A percentile compares a stretch with the other conserved stretches of the same genome.
These are phyloP conservation scores for Hypercompe scribonia DNA, from an alignment of 2,888 invertebrate genomes.

Conservation along the genomic window DNA sequence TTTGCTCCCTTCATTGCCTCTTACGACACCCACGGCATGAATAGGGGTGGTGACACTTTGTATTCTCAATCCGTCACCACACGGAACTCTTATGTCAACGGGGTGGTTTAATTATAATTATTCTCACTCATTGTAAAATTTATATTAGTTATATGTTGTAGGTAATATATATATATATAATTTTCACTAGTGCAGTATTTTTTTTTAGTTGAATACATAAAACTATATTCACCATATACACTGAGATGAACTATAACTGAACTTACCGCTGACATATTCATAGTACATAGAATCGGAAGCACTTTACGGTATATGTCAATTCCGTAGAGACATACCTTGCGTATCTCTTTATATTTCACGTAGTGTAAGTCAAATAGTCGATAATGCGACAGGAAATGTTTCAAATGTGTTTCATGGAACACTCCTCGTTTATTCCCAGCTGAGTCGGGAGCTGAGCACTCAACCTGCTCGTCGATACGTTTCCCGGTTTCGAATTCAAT, in stretches of 20 bases:
- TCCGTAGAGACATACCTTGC: conserved; percentile 37
- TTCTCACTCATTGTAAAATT: too few relatives aligned
- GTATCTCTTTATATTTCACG: conserved; percentile 26
- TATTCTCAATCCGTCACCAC: too few relatives aligned
- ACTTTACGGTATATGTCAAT: conserved; percentile 23
- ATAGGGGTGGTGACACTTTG: too few relatives aligned
- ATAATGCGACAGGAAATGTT: conserved; percentile 68
- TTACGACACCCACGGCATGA: too few relatives aligned
- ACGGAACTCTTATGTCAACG: too few relatives aligned
- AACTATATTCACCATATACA: too few relatives aligned
- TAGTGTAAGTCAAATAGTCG: conserved; percentile 57
- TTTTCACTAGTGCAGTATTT: too few relatives aligned
- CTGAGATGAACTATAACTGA: conserved; percentile 9
- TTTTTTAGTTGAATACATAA: too few relatives aligned
- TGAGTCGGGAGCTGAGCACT: conserved; percentile 54
- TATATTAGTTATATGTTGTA: too few relatives aligned
- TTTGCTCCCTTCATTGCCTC: too few relatives aligned
- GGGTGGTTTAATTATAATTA: too few relatives aligned
- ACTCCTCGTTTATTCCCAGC: conserved; percentile 60
- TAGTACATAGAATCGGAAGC: conserved; percentile 22
- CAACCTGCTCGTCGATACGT: conserved; percentile 53
- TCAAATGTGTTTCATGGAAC: conserved; percentile 63
- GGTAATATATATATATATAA: too few relatives aligned
- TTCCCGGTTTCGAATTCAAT: conserved; percentile 66
- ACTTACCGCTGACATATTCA: conserved; percentile 30